Conservation (phyloP, 2,888 invertebrate genomes). For the Ophonus ardosiacus region DNA sequence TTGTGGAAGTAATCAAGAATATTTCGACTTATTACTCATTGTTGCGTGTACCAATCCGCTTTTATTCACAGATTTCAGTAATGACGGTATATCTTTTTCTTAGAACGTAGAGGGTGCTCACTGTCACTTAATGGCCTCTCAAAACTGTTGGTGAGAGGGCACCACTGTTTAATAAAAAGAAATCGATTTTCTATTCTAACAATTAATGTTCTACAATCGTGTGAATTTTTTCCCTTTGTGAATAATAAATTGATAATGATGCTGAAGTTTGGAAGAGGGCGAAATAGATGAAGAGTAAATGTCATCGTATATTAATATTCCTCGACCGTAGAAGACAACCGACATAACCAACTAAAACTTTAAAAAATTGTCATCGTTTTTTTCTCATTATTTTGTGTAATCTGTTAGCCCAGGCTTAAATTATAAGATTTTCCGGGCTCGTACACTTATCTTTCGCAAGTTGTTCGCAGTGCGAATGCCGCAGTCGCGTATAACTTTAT, state of each 20-base stretch:
- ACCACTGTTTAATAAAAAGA: too few relatives aligned
- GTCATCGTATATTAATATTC: constrained; percentile 41
- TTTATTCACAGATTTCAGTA: too few relatives aligned
- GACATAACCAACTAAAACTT: constrained; percentile 18
- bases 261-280: not conserved
- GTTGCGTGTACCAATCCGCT: too few relatives aligned
- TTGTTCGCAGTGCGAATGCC: not conserved
- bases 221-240: not conserved
- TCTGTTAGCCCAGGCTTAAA: constrained; percentile 55
- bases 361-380: constrained; percentile 19
- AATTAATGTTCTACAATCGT: not conserved
- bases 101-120: too few relatives aligned
- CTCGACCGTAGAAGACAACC: not conserved
- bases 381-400: constrained; percentile 52
- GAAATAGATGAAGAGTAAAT: constrained; percentile 1
- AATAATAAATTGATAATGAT: not conserved
- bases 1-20: too few relatives aligned
- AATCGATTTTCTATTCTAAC: not conserved
- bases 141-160: too few relatives aligned
- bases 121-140: too few relatives aligned
- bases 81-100: too few relatives aligned
- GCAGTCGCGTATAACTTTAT: constrained; percentile 49
- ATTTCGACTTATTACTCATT: too few relatives aligned
- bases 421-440: constrained; percentile 56
- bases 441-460: constrained; percentile 42